Evolutionary conservation across 2,113 vertebrate species (phyloP).

Genomic region (Ursus arctos): DNA sequence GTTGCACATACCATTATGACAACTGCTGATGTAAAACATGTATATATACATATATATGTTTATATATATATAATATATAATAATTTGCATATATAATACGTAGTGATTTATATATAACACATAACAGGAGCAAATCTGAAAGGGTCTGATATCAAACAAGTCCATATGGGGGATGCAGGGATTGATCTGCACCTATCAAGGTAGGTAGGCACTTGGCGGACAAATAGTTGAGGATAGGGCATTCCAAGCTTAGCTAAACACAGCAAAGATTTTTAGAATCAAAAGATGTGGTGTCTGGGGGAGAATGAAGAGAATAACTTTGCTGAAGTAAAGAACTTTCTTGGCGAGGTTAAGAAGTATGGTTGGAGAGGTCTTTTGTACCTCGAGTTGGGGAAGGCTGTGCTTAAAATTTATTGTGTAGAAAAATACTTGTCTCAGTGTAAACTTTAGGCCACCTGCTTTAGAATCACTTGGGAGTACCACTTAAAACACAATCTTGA

Average conservation of each 20-base stretch:
- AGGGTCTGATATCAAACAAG: background rate
- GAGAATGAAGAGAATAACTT: background rate
- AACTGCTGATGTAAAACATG: background rate
- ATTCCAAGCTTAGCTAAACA: background rate
- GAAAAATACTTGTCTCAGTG: background rate
- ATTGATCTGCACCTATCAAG: background rate
- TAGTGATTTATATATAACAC: background rate
- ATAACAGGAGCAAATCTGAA: background rate
- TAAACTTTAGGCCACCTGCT: background rate
- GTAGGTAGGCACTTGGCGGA: background rate
- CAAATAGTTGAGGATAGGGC: background rate
- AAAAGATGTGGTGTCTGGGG: background rate
- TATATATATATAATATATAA: background rate
- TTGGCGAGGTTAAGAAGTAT: background rate
- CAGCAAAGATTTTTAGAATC: background rate
- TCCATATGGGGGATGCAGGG: background rate
- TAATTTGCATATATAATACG: background rate
- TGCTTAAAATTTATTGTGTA: background rate
- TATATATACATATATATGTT: background rate
- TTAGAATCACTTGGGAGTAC: background rate
- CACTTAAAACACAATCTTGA: background rate
- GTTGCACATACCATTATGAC: background rate
- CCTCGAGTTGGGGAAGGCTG: background rate
- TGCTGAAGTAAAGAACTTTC: background rate
- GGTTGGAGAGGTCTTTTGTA: background rate